Conservation (phyloP, 2,888 invertebrate genomes). For the Thysanoteuthis rhombus region DNA sequence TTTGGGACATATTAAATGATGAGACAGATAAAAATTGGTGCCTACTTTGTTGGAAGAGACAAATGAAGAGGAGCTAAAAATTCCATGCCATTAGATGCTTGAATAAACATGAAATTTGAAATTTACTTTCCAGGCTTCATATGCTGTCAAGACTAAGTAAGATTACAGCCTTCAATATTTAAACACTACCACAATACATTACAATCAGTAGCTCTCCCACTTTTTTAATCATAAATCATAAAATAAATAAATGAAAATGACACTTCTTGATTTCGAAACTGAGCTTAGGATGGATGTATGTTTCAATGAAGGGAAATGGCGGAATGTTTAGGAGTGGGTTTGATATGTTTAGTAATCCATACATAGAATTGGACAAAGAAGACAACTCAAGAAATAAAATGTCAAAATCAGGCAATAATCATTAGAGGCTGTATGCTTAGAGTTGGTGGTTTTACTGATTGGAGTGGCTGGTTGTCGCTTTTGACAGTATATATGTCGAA, state of each 20-base stretch:
- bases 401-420: no score
- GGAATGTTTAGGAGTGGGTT: not conserved
- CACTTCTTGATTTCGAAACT: not conserved
- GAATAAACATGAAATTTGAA: not conserved
- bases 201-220: not conserved
- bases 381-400: no score
- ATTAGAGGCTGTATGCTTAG: no score
- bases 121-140: not conserved
- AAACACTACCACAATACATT: not conserved
- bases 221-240: not conserved
- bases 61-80: not conserved
- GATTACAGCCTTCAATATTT: not conserved
- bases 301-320: not conserved
- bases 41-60: no score
- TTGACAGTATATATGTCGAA: no score
- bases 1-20: no score
- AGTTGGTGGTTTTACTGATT: no score
- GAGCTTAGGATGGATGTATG: not conserved
- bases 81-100: not conserved
- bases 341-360: not conserved
- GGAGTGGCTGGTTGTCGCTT: no score
- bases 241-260: not conserved
- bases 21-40: no score
- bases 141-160: not conserved
- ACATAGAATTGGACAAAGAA: not conserved